Evolutionary conservation across 37 sponge, comb jelly and placozoan genomes (phyloP), one percentile per base, ranked within the genome.

Genomic region (Hexactinellida sp.): DNA sequence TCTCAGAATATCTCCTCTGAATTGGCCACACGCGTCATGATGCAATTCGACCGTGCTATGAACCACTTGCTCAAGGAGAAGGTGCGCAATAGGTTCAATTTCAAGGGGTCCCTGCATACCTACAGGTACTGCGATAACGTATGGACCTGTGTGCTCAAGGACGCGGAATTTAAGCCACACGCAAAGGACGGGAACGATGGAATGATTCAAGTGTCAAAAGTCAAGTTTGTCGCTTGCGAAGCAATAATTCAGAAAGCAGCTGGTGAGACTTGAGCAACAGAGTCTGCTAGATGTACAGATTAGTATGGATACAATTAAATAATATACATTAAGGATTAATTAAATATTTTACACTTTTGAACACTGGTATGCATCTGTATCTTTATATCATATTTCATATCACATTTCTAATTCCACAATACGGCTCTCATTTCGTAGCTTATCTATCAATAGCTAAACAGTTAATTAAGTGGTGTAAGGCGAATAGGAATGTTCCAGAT

Each of bases 101-200:
- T 97, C 89, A 94, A 94, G 86, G 99, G 99, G 0, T 54, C 88
- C 23, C 86, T 98, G 28, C 90, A 88, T 25, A 92, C 92, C 36
- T 98, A 98, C 88, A 89, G 99, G 37, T 98, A 87, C 91, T 98
- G 99, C 88, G 99, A 98, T 86, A 98, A 95, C 54, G 99, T 98
- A 0, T 98, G 99, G 99, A 98, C 95, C 0, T 95, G 93, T 87
- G 90, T 98, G 0, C 82, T 98, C 38, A 91, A 87, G 10, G 90
- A 90, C 21, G 92, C 88, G 23, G 94, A 92, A 54, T 95, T 98
- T 89, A 89, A 89, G 30, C 88, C 88, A 28, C 9, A 41, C n/a
- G 38, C 83, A 5, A 94, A 95, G 35, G 84, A 86, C 0, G 88
- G 89, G 28, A 38, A 38, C 32, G 88, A 88, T 0, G 99, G 95